Evolutionary conservation across 2,888 invertebrate genomes (phyloP).

Genomic region (Parnassius glacialis): DNA sequence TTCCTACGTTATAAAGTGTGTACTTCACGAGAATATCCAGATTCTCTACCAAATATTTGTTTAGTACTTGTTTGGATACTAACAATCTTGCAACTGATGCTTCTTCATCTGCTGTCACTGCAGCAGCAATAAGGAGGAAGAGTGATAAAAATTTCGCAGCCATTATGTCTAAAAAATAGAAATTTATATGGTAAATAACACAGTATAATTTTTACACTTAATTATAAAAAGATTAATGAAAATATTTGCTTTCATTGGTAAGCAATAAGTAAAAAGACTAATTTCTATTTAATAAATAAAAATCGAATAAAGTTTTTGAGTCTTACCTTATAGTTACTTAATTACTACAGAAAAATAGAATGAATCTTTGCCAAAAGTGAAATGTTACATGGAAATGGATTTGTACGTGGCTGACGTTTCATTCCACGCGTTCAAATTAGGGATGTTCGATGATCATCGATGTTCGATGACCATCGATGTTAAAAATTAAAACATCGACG

Average conservation of each 20-base stretch:
- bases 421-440: slow-evolving; percentile 77
- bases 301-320: slow-evolving; percentile 12
- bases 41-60: slow-evolving; percentile 97
- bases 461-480: too few species aligned
- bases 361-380: slow-evolving; percentile 33
- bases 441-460: too few species aligned
- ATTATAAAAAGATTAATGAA: slow-evolving; percentile 28
- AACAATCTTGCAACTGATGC: slow-evolving; percentile 90
- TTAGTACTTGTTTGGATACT: slow-evolving; percentile 96
- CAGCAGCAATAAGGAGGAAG: slow-evolving; percentile 67
- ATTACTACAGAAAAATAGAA: slow-evolving; percentile 31
- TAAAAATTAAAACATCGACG: too few species aligned
- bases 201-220: slow-evolving; percentile 1
- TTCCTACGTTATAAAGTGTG: slow-evolving; percentile 95
- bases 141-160: slow-evolving; percentile 66
- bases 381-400: slow-evolving; percentile 53
- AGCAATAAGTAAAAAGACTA: neutral
- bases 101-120: slow-evolving; percentile 83
- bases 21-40: slow-evolving; percentile 98
- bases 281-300: slow-evolving; percentile 1
- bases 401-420: slow-evolving; percentile 79
- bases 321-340: slow-evolving; percentile 38
- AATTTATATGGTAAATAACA: slow-evolving; percentile 39
- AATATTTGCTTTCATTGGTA: slow-evolving; percentile 4
- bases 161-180: slow-evolving; percentile 64